Conservation (phyloP, 1,140 invertebrate species). For the Cyclina sinensis region DNA sequence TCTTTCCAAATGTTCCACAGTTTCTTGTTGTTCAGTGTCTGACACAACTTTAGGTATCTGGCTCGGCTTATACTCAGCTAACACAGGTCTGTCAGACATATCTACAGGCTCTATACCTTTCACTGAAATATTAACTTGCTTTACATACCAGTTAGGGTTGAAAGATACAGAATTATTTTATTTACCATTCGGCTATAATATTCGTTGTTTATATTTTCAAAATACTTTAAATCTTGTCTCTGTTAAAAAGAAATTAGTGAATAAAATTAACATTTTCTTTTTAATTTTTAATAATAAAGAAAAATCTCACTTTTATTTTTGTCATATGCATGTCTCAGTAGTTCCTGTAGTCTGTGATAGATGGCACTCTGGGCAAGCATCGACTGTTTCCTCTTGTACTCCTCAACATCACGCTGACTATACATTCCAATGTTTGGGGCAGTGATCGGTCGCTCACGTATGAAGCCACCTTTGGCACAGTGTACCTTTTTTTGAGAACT, state of each 20-base stretch:
- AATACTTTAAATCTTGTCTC: no score
- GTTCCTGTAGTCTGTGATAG: slow-evolving; percentile 37
- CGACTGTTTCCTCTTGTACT: slow-evolving; percentile 62
- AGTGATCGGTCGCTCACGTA: slow-evolving; percentile 80
- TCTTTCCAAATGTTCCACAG: slow-evolving; percentile 71
- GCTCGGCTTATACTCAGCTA: slow-evolving; percentile 52
- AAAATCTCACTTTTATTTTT: slow-evolving; percentile 52
- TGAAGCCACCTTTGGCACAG: slow-evolving; percentile 78
- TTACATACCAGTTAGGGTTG: no score
- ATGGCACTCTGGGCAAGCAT: slow-evolving; percentile 61
- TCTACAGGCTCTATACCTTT: slow-evolving; percentile 51
- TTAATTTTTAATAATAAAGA: no score
- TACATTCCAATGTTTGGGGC: slow-evolving; percentile 76
- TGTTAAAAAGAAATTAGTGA: no score
- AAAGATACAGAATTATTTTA: no score
- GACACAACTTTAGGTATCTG: slow-evolving; percentile 72
- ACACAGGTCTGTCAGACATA: slow-evolving; percentile 64
- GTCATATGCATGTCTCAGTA: slow-evolving; percentile 62
- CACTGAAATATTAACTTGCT: no score
- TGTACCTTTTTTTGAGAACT: slow-evolving; percentile 80
- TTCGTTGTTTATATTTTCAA: no score
- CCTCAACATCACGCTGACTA: slow-evolving; percentile 26
- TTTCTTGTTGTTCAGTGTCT: slow-evolving; percentile 73
- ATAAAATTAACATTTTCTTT: no score
- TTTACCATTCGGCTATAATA: no score